Percentiles rank a stretch among this genome's conserved stretches.
Evolutionary conservation across 1,140 invertebrate species (phyloP).

Genomic region (Oppia nitens): DNA sequence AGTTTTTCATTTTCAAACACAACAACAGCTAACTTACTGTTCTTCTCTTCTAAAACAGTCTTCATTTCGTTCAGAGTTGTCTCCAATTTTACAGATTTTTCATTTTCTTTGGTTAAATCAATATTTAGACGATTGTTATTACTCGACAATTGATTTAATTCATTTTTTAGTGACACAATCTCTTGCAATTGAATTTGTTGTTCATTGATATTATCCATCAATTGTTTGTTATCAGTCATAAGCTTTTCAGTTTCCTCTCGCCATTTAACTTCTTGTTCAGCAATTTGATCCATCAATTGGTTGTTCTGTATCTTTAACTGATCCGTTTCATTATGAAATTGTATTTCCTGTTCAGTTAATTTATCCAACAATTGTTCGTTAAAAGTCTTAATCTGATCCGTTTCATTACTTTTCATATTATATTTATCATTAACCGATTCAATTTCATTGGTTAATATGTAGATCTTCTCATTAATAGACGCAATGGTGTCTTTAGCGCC

Average conservation of each 20-base stretch:
- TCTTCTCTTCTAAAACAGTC: background rate
- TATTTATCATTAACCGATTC: too few relatives aligned
- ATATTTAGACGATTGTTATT: background rate
- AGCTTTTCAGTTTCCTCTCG: background rate
- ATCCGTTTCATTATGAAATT: background rate
- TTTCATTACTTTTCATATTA: too few relatives aligned
- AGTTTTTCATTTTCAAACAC: background rate
- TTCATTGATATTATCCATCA: background rate
- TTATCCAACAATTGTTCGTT: too few relatives aligned
- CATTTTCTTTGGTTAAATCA: background rate
- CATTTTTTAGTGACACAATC: background rate
- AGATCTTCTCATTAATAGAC: too few relatives aligned
- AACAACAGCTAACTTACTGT: background rate
- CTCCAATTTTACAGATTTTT: background rate
- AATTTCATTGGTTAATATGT: too few relatives aligned
- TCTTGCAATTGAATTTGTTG: background rate
- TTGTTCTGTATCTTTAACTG: background rate
- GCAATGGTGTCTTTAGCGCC: too few relatives aligned
- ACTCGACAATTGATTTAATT: background rate
- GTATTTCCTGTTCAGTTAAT: too few relatives aligned
- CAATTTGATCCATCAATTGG: background rate
- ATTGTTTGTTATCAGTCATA: background rate
- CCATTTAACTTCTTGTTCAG: background rate
- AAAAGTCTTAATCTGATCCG: too few relatives aligned
- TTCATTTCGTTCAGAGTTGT: background rate